These are phyloP conservation scores for Octopus bimaculoides DNA, from an alignment of 1,140 invertebrate species.

Conservation along the genomic window DNA sequence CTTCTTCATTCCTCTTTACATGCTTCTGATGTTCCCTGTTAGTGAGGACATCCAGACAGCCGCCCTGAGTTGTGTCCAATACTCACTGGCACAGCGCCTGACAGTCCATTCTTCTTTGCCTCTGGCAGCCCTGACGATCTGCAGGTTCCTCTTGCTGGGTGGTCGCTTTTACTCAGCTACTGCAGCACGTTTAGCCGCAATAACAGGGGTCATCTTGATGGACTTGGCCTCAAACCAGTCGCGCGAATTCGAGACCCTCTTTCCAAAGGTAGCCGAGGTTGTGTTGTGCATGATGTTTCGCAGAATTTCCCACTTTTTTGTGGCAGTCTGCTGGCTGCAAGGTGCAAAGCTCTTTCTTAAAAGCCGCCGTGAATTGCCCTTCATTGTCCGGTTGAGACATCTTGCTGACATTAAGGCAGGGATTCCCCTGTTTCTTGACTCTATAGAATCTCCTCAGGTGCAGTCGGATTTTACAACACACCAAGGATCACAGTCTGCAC, in stretches of 20 bases:
- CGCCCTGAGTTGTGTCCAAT: slow-evolving; percentile 12
- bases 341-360: neutral
- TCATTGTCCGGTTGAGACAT: neutral
- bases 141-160: slow-evolving; percentile 11
- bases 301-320: neutral
- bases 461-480: neutral
- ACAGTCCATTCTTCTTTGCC: neutral
- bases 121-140: neutral
- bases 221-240: slow-evolving; percentile 13
- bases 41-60: neutral
- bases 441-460: neutral
- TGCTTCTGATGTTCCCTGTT: slow-evolving; percentile 6
- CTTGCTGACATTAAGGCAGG: neutral
- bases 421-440: neutral
- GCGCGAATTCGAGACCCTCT: neutral
- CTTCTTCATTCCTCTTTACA: slow-evolving; percentile 21
- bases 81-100: slow-evolving; percentile 12
- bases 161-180: neutral
- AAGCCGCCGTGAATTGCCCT: neutral
- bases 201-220: neutral
- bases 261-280: slow-evolving; percentile 10
- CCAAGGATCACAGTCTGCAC: too few species aligned
- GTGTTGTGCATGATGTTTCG: neutral
- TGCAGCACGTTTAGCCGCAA: neutral
- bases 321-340: neutral